phyloP scores from a whole-genome alignment of 2,113 vertebrate species.

The Platysteira castanea region DNA sequence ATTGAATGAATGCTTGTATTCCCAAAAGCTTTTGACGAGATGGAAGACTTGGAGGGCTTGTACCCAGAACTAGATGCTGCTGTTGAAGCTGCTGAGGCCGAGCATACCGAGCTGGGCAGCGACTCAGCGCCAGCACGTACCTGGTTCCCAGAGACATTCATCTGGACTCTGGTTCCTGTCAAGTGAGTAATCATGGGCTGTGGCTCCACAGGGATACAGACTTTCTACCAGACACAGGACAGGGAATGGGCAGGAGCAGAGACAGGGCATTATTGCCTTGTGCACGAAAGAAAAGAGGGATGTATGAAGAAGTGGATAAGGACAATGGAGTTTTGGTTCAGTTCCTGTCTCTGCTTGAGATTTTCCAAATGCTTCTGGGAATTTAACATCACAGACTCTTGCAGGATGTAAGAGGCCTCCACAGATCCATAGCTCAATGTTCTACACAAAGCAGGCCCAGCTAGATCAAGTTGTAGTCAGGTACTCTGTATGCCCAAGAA shows the following conservation, averaged over 20 bases:
- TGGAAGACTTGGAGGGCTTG: neutral
- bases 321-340: neutral
- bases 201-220: neutral
- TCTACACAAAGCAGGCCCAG: neutral
- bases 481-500: neutral
- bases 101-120: neutral
- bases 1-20: neutral
- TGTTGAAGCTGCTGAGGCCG: neutral
- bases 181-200: slow-evolving; percentile 16
- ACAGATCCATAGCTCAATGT: neutral
- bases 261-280: neutral
- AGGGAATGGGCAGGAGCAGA: neutral
- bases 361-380: neutral
- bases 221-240: neutral
- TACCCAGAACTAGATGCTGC: neutral
- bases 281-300: neutral
- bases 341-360: neutral
- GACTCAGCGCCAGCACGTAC: neutral
- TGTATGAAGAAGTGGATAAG: neutral
- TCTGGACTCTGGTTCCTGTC: slow-evolving; percentile 49
- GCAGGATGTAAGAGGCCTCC: neutral
- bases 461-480: neutral
- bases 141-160: slow-evolving; percentile 65
- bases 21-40: neutral
- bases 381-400: neutral